These are phyloP conservation scores for Rallus limicola DNA, from an alignment of 2,113 vertebrate genomes.

Conservation along the genomic window DNA sequence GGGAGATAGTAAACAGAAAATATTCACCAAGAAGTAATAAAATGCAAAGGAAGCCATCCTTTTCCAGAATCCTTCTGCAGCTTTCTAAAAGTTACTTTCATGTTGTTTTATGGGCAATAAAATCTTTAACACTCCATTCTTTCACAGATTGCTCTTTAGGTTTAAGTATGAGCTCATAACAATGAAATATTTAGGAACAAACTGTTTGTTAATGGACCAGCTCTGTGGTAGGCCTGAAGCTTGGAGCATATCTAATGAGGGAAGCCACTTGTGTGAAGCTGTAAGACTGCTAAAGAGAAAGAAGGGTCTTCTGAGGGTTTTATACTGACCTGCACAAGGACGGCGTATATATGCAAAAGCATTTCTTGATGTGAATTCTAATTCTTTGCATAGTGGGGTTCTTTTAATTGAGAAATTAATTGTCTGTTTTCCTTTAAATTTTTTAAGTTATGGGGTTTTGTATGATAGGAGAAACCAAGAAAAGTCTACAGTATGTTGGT, in stretches of 20 bases:
- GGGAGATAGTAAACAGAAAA: neutral
- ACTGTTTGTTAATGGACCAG: constrained; percentile 62
- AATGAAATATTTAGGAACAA: constrained; percentile 70
- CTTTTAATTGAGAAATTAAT: neutral
- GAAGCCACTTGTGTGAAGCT: neutral
- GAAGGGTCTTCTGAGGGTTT: neutral
- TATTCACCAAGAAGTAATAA: neutral
- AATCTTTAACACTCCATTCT: constrained; percentile 47
- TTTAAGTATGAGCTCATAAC: constrained; percentile 47
- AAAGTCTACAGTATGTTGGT: neutral
- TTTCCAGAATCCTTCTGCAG: neutral
- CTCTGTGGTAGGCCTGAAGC: constrained; percentile 19
- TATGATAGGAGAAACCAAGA: neutral
- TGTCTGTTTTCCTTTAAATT: neutral
- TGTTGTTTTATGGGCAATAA: constrained; percentile 60
- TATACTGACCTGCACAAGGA: neutral
- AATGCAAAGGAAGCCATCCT: neutral
- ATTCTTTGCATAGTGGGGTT: neutral
- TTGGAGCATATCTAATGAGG: constrained; percentile 31
- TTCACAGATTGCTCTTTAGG: constrained; percentile 52
- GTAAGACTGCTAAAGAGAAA: neutral
- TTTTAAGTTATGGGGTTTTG: neutral
- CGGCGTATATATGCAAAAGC: neutral
- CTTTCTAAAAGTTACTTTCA: constrained; percentile 32
- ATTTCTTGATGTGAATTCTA: neutral